Percentiles rank a stretch among this genome's conserved stretches.
Evolutionary conservation across 2,113 vertebrate species (phyloP).

Genomic region (Gymnorhina tibicen): DNA sequence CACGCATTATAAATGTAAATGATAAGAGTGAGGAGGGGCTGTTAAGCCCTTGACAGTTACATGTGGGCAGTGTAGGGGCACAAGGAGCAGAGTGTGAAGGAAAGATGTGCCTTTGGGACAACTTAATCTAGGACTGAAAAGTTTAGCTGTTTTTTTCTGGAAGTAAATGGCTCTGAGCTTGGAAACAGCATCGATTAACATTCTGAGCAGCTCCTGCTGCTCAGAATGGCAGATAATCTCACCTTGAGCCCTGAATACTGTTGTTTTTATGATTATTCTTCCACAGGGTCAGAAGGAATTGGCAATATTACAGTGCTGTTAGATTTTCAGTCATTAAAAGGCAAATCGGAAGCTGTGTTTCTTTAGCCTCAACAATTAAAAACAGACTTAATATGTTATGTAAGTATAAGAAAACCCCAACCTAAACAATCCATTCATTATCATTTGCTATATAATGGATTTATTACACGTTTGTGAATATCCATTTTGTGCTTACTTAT

Average conservation of each 20-base stretch:
- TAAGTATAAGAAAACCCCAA: not conserved
- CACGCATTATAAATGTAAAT: not conserved
- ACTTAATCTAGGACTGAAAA: not conserved
- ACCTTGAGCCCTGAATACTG: not conserved
- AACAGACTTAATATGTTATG: not conserved
- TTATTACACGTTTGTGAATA: not conserved
- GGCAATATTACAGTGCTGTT: not conserved
- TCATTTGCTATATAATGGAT: not conserved
- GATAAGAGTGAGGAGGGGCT: not conserved
- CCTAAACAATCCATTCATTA: not conserved
- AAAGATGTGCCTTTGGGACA: not conserved
- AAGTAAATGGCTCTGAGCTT: not conserved
- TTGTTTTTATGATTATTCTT: slow-evolving; percentile 30
- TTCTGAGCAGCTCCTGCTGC: not conserved
- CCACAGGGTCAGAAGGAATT: not conserved
- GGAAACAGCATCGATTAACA: not conserved
- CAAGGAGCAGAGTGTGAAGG: not conserved
- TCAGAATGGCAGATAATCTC: not conserved
- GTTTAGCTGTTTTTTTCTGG: not conserved
- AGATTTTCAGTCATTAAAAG: not conserved
- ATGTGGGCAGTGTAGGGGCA: not conserved
- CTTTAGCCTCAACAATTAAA: not conserved
- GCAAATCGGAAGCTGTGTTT: not conserved
- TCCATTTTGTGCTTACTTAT: not conserved
- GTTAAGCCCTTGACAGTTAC: not conserved